A percentile compares a stretch with the other conserved stretches of the same genome.
These are phyloP conservation scores for Latrodectus hesperus DNA, from an alignment of 2,888 invertebrate genomes.

Conservation along the genomic window DNA sequence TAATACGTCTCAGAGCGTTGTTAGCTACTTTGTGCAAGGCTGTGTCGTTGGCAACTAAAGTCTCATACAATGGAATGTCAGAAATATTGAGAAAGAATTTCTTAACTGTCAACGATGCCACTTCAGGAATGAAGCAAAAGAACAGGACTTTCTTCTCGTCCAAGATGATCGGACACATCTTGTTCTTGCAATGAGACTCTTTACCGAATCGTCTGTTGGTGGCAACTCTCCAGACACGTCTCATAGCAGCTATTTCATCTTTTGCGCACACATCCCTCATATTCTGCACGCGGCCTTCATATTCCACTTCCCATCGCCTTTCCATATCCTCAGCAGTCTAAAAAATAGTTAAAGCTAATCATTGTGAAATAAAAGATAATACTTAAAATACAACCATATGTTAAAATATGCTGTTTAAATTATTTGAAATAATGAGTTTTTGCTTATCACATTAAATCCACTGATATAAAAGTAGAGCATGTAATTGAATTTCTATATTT, in stretches of 20 bases:
- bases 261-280: conserved; percentile 55
- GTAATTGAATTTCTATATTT: too few relatives aligned
- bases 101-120: conserved; percentile 69
- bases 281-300: conserved; percentile 40
- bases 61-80: conserved; percentile 14
- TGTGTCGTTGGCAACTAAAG: conserved; percentile 37
- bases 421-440: too few relatives aligned
- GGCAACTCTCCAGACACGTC: conserved; percentile 63
- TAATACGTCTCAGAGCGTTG: conserved; percentile 62
- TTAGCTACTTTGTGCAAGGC: conserved; percentile 68
- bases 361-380: neutral
- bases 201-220: conserved; percentile 64
- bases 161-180: conserved; percentile 69
- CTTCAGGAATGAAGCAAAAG: conserved; percentile 71
- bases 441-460: too few relatives aligned
- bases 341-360: neutral
- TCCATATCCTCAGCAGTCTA: conserved; percentile 12
- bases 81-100: conserved; percentile 66
- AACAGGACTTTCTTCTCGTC: conserved; percentile 68
- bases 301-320: conserved; percentile 29
- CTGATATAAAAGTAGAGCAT: too few relatives aligned
- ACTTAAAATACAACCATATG: neutral
- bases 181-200: conserved; percentile 66
- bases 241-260: conserved; percentile 56
- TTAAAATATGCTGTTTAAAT: too few relatives aligned